phyloP scores from a whole-genome alignment of 2,888 invertebrate species.

The Scaptomyza cyrtandrae region DNA sequence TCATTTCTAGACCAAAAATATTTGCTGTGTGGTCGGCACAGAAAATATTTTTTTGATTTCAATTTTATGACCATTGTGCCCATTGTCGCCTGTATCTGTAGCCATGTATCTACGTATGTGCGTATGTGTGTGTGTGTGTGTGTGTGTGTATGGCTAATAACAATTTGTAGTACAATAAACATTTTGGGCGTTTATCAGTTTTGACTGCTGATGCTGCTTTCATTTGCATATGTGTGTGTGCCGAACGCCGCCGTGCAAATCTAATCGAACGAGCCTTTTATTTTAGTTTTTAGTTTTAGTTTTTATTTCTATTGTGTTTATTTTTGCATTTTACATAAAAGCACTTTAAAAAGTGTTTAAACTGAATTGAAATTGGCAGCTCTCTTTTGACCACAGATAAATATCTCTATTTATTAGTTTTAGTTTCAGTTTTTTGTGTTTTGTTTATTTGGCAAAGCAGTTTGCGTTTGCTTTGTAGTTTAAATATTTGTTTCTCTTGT shows the following conservation, averaged over 20 bases:
- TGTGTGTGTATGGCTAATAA: conserved; percentile 50
- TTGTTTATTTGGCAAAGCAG: conserved; percentile 15
- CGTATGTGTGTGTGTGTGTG: conserved; percentile 2
- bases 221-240: conserved; percentile 36
- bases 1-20: conserved; percentile 60
- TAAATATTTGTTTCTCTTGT: not conserved
- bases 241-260: conserved; percentile 1
- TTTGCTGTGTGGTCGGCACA: conserved; percentile 55
- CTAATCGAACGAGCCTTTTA: conserved; percentile 28
- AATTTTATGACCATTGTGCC: conserved; percentile 47
- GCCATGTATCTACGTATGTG: conserved; percentile 4
- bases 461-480: conserved; percentile 32
- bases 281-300: conserved; percentile 1
- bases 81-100: conserved; percentile 52
- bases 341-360: conserved; percentile 28
- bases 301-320: too few relatives aligned
- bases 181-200: conserved; percentile 59
- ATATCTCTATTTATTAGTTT: conserved; percentile 6
- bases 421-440: not conserved
- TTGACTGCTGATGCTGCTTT: conserved; percentile 39
- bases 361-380: conserved; percentile 18
- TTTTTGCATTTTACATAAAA: conserved; percentile 5
- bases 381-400: conserved; percentile 6
- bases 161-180: conserved; percentile 54
- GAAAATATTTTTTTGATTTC: conserved; percentile 58